Base-by-base conservation (phyloP, 1,140 invertebrate species). In the Globodera rostochiensis region DNA sequence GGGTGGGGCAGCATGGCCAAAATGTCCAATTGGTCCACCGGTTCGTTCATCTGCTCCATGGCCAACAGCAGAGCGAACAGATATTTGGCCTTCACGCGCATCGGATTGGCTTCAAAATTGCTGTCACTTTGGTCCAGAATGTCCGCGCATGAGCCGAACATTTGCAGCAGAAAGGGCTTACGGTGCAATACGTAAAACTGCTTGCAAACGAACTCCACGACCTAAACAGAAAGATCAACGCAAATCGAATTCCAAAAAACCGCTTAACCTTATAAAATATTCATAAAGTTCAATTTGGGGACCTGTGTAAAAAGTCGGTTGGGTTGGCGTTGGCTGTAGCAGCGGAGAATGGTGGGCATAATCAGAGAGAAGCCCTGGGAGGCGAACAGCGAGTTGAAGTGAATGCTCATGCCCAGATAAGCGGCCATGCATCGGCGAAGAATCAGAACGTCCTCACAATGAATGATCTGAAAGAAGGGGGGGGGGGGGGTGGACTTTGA, bases 341-440 rank as follows among this genome's bases (percentile, higher is more conserved):
- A 94, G 91, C 97, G 94, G 60, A 99, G 90, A 15, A 99, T 91
- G 0, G 97, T 98, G 36, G 97, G 97, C 94, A 99, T 98, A 75
- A 99, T 97, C 82, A 98, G 92, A 47, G 98, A 92, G 90, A 98
- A 99, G 6, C 94, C 95, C 90, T 98, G 98, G 6, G 95, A 96
- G 7, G 96, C 96, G 91, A 99, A 99, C 74, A 99, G 96, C 88
- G 98, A 98, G 91, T 98, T 98, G 90, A 99, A 99, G 91, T 98
- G 96, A 84, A 96, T 95, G 4, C 95, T 95, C 4, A 96, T 96
- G 90, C 98, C 98, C 77, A 99, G 95, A 87, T 97, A 98, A 0
- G 96, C 97, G 0, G 97, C 95, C 90, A 97, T 94, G 49, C 97
- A 97, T 89, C 96, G 95, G 89, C 98, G 92, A 45, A 83, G 82